Base-by-base conservation (phyloP, 2,113 vertebrate genomes). In the Thymallus thymallus region DNA sequence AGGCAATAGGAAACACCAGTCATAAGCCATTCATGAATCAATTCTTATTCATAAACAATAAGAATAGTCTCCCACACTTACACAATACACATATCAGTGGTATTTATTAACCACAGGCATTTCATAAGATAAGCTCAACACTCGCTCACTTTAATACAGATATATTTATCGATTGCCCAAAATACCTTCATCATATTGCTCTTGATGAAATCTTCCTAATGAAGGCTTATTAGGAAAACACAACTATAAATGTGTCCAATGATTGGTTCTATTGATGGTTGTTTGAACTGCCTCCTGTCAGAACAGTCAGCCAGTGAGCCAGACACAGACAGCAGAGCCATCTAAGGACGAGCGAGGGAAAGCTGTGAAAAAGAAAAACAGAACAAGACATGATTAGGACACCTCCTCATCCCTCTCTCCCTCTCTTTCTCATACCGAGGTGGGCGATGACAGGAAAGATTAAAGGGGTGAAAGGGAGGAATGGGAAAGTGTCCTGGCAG, bases 391-490 rank as follows among this genome's bases (percentile, higher is more conserved):
- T 74, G 29, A 83, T 67, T 66, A 82, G 72, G 55, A 20, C 78
- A 78, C 82, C 76, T 78, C 45, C 66, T 18, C 23, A 84, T 76
- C 76, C 73, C 72, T 48, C 24, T 60, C 61, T 83, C 85, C 80
- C 83, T 79, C 23, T 71, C 75, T 26, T 23, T 63, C 78, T 76
- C 65, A 63, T 41, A 24, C 76, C 76, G 20, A 2, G 20, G 3
- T 9, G 7, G 77, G 77, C 26, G 82, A 89, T 85, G 85, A 88
- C 80, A 84, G 84, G 76, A 76, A 84, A 90, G 89, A 90, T 90
- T 87, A 91, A 89, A 89, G 84, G 72, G 80, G 78, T 16, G 70
- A 76, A 85, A 85, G 74, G 78, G 82, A 88, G 76, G 75, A 75
- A 82, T 75, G 75, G 68, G 75, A 72, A 48, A 67, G 73, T 71